phyloP scores from a whole-genome alignment of 2,888 invertebrate species.

The Pseudanteris insignis region DNA sequence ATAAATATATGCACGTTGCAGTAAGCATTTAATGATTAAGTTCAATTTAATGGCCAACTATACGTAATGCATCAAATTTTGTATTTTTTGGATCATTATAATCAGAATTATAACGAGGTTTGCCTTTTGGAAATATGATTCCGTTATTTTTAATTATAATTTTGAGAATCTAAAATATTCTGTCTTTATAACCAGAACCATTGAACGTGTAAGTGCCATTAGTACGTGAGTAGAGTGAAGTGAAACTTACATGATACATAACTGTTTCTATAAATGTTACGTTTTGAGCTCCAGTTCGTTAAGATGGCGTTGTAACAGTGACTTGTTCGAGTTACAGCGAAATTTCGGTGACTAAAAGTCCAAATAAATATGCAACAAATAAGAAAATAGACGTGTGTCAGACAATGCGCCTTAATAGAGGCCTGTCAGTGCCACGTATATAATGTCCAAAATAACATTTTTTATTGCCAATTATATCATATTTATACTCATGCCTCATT shows the following conservation, averaged over 20 bases:
- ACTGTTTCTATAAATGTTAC: constrained; percentile 65
- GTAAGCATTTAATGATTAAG: constrained; percentile 25
- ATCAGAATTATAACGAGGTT: too few species aligned
- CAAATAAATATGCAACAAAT: constrained; percentile 67
- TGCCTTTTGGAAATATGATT: too few species aligned
- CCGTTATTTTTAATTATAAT: too few species aligned
- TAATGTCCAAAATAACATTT: constrained; percentile 10
- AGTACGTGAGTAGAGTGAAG: constrained; percentile 56
- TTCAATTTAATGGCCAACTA: too few species aligned
- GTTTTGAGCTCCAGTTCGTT: constrained; percentile 67
- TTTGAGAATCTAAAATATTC: too few species aligned
- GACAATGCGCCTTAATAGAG: constrained; percentile 34
- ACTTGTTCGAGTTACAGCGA: constrained; percentile 67
- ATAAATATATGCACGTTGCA: constrained; percentile 32
- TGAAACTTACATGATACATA: constrained; percentile 64
- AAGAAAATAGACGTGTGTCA: constrained; percentile 60
- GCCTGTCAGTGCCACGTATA: constrained; percentile 12
- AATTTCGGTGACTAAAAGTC: constrained; percentile 66
- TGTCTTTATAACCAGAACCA: too few species aligned
- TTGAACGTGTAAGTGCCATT: constrained; percentile 48
- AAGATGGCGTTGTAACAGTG: constrained; percentile 66
- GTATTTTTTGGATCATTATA: too few species aligned
- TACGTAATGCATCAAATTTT: too few species aligned
- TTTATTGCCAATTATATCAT: constrained; percentile 26
- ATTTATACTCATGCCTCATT: constrained; percentile 44